Conservation (phyloP, 2,888 invertebrate species). For the Cephus runcator region DNA sequence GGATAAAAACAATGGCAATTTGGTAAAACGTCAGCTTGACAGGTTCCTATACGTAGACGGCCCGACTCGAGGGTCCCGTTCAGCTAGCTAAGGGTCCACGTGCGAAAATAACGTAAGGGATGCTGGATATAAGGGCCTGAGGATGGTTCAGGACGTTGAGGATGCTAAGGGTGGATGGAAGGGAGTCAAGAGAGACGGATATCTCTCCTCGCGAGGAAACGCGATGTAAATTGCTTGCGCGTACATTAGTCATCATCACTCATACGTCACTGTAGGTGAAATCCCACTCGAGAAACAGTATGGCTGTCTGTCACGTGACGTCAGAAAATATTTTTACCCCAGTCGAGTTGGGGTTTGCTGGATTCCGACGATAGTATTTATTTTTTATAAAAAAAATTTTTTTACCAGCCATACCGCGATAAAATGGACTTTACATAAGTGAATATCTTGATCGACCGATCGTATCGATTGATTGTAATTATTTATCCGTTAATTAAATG, state of each 20-base stretch:
- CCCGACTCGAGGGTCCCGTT: slow-evolving; percentile 29
- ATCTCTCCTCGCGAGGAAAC: slow-evolving; percentile 38
- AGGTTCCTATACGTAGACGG: slow-evolving; percentile 26
- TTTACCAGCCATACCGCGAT: rapidly evolving
- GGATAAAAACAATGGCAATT: slow-evolving; percentile 53
- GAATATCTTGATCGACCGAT: background rate
- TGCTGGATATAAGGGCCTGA: slow-evolving; percentile 12
- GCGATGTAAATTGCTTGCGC: slow-evolving; percentile 56
- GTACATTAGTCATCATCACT: slow-evolving; percentile 60
- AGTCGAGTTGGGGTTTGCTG: background rate
- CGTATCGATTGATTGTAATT: background rate
- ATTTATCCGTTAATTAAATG: background rate
- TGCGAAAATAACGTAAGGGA: slow-evolving; percentile 12
- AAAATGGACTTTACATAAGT: background rate
- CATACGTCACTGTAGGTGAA: slow-evolving; percentile 19
- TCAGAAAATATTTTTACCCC: background rate
- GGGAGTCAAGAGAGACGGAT: slow-evolving; percentile 22
- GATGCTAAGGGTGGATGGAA: slow-evolving; percentile 19
- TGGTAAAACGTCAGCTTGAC: slow-evolving; percentile 51
- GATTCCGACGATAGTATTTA: background rate
- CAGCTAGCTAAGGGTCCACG: slow-evolving; percentile 12
- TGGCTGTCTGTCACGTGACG: background rate
- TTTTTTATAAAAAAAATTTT: background rate
- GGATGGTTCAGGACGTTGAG: slow-evolving; percentile 16
- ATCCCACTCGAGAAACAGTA: background rate